These are phyloP conservation scores for Urocyon cinereoargenteus DNA, from an alignment of 2,797 vertebrate species.

Conservation along the genomic window DNA sequence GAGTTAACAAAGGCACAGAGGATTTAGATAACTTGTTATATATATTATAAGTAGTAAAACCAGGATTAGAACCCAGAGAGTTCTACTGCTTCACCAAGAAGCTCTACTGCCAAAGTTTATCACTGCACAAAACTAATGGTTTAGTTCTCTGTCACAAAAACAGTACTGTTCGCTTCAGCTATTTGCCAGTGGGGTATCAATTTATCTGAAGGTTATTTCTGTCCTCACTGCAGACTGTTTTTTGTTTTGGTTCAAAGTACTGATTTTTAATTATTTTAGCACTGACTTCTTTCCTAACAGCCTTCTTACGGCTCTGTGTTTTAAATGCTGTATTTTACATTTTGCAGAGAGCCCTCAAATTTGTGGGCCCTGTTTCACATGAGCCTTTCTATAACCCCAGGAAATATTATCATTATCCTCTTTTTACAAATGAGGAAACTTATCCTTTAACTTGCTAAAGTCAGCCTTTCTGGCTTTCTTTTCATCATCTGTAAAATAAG, in stretches of 20 bases:
- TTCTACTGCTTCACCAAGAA: conserved; percentile 1
- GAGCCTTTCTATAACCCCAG: neutral
- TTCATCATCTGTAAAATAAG: conserved; percentile 37
- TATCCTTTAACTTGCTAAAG: conserved; percentile 37
- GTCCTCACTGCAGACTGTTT: neutral
- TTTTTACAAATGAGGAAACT: conserved; percentile 21
- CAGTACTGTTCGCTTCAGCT: neutral
- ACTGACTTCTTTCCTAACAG: neutral
- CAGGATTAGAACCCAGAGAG: neutral
- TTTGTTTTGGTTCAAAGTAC: conserved; percentile 35
- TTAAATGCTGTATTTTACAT: neutral
- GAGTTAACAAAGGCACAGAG: conserved; percentile 34
- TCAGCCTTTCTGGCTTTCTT: conserved; percentile 52
- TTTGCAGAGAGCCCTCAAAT: conserved; percentile 9
- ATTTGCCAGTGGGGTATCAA: neutral
- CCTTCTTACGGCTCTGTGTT: conserved; percentile 12
- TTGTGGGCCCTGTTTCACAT: neutral
- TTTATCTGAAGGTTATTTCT: conserved; percentile 35
- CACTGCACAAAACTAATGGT: neutral
- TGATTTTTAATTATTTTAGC: conserved; percentile 52
- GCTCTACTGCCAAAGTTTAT: neutral
- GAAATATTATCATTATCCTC: neutral
- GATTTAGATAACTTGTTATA: conserved; percentile 19
- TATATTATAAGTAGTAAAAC: neutral
- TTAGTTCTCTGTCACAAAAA: conserved; percentile 9